Evolutionary conservation across 2,797 vertebrate species (phyloP), one percentile per base, ranked within the genome.

Genomic region (Peromyscus aztecus): DNA sequence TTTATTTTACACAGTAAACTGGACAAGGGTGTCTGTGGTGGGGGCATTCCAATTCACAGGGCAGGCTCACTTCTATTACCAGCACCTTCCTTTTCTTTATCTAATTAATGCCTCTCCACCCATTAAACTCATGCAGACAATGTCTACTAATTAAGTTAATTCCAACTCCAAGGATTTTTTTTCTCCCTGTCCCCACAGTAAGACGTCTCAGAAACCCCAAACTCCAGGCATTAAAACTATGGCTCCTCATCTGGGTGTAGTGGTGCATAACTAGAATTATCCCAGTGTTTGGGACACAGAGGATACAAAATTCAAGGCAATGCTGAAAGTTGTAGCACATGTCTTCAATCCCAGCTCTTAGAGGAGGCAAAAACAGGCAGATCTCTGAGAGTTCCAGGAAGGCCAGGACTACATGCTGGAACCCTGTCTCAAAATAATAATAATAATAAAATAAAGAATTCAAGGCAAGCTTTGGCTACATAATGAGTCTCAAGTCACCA

Each of bases 131-230:
- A 92, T 76, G 19, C 37, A 97, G 46, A 17, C 34, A 81, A 0
- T 40, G 80, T 94, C 67, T 23, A 83, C 9, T 29, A 21, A 83
- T 71, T 93, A 86, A 86, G 89, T 57, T 21, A 91, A 91, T 75
- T 19, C 10, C 55, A 94, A 88, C 21, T 90, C 91, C 34, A 90
- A 67, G n/a, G n/a, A 83, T 83, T 87, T 88, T 92, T 34, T 95
- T n/a, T 23, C 46, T 84, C 90, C 6, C 11, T 73, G 83, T 67
- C 4, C 40, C n/a, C 12, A 84, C 10, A 87, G 46, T 52, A 88
- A 89, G 92, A 93, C 2, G 21, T 31, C n/a, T 86, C 78, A 86
- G 76, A 96, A 91, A 86, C 90, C 82, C 49, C 19, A 85, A 96
- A 94, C 71, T 88, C 29, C 46, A 24, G 9, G 31, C 75, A 89